Base-by-base conservation (phyloP, 2,888 invertebrate species). In the Kryphioiulus occultus region DNA sequence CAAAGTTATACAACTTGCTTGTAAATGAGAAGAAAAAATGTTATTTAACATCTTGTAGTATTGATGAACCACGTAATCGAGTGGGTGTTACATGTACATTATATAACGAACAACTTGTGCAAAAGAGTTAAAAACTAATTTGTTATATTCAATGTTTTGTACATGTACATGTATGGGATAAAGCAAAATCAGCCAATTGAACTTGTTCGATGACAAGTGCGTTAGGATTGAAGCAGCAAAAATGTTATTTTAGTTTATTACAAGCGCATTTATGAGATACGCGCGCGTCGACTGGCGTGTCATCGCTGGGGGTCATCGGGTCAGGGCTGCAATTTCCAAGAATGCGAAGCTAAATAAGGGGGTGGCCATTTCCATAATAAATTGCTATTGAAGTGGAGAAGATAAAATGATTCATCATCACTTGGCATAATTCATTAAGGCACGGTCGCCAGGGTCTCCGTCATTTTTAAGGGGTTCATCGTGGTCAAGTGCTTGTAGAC, bases 341-440 rank as follows among this genome's bases (percentile, higher is more conserved):
- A 53, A 53, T 53, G 53, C 53, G 53, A 53, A 53, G 53, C 53
- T 53, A 53, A 53, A 53, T 53, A 17, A 17, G 53, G 53, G 53
- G 53, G 53, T 53, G 53, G 53, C 53, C 53, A 53, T 53, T 53
- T 53, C 19, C 17, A 9, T 19, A 19, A 19, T 19, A 53, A 53
- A 53, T 53, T 53, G 53, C 53, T 19, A 53, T 53, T 53, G 53
- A 53, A 9, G 53, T 53, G 53, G 17, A 53, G 53, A 53, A 17
- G 53, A 53, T 53, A 53, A 53, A 53, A 53, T 53, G 53, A 53
- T 53, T 53, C 53, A 53, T 53, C 53, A 53, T 53, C 53, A 53
- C 53, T 53, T 19, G 53, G 53, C 15, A 53, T 53, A 53, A 53
- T 53, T 53, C 53, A 53, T 53, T 53, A 53, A 53, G 53, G 53